Base-by-base conservation (phyloP, 2,797 vertebrate genomes). In the Poecilia wingei region DNA sequence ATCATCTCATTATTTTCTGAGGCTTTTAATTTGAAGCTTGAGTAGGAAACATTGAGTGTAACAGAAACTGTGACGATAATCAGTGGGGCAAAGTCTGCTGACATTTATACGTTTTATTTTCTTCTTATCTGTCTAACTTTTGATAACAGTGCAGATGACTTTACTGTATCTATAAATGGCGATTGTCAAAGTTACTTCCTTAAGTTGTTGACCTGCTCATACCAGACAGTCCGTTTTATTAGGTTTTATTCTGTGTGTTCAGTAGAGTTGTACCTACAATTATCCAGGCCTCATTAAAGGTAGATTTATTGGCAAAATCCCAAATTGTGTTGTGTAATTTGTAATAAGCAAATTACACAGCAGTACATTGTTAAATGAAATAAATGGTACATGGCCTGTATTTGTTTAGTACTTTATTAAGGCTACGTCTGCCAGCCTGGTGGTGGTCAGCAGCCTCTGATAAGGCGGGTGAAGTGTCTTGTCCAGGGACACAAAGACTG, bases 21-120 rank as follows among this genome's bases (percentile, higher is more conserved):
- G 25, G 41, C 39, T 28, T 45, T 70, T 45, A 70, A 70, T 45
- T 41, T 70, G 41, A 43, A n/a, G 45, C 36, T 41, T 69, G 3
- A n/a, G 9, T 6, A n/a, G 64, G 64, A 8, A 41, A 20, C 18
- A 31, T 25, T 68, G 33, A 68, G 18, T 22, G 14, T 39, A 22
- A 66, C 36, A 39, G 36, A 41, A 39, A 68, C 33, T 39, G 18
- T 68, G 36, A 31, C 12, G 20, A 41, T 22, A 39, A 69, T 43
- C 36, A 43, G 36, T 41, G 25, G 66, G 66, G 66, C 39, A 69
- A 69, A 69, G 66, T 69, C 33, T 41, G 64, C 36, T 66, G 64
- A 20, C 59, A 36, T 33, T 61, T 33, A 53, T 22, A 12, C 25
- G 20, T 68, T 41, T 68, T 45, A 43, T 16, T 45, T 45, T 28